Evolutionary conservation across 2,797 vertebrate genomes (phyloP).

Genomic region (Gobionotothen gibberifrons): DNA sequence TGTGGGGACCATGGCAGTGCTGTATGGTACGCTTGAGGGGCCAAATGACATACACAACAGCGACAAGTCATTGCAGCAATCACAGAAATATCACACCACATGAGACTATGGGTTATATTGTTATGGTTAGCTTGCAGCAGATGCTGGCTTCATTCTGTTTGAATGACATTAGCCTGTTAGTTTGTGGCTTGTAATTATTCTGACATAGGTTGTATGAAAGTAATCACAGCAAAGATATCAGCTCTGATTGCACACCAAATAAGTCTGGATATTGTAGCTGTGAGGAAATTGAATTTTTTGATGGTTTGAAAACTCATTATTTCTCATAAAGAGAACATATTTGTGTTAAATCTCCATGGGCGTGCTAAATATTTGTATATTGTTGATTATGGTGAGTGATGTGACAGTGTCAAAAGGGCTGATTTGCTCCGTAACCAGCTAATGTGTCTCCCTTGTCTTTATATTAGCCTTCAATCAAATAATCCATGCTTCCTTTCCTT

Average conservation of each 20-base stretch:
- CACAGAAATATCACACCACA: constrained; percentile 58
- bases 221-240: neutral
- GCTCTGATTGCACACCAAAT: neutral
- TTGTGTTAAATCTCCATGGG: neutral
- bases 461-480: constrained; percentile 33
- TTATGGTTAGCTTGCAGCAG: constrained; percentile 32
- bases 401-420: neutral
- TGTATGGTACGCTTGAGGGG: constrained; percentile 42
- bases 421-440: constrained; percentile 6
- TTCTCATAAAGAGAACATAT: neutral
- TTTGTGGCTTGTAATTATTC: constrained; percentile 36
- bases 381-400: constrained; percentile 7
- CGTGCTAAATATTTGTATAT: constrained; percentile 9
- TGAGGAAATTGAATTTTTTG: constrained; percentile 11
- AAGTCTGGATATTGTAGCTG: neutral
- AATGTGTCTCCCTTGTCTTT: constrained; percentile 18
- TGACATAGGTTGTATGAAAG: constrained; percentile 13
- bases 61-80: constrained; percentile 63
- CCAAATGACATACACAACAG: constrained; percentile 37
- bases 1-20: constrained; percentile 39
- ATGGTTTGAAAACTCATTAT: neutral
- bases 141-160: constrained; percentile 31
- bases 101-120: constrained; percentile 45
- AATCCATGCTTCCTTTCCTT: constrained; percentile 20
- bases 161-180: constrained; percentile 44